Base-by-base conservation (phyloP, 2,888 invertebrate species). In the Drosophila macrothrix region DNA sequence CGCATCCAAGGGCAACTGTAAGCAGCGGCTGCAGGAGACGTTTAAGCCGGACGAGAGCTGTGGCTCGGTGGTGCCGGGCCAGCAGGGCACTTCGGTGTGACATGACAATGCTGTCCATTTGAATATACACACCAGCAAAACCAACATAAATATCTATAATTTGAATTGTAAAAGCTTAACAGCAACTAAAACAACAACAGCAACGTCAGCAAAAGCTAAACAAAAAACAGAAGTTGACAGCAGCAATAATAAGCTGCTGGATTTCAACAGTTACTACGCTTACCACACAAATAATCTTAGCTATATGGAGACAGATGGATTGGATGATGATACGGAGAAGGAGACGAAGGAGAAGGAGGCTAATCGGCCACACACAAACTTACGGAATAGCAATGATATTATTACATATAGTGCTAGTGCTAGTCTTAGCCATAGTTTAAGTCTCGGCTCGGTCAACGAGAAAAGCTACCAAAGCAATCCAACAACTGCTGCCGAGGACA, bases 1-100 rank as follows among this genome's bases (percentile, higher is more conserved):
- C 67, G 95, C 95, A 61, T 96, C 96, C 0, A 96, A 96, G 37
- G 97, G 97, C 33, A 80, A 73, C 49, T 92, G 91, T 55, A 81
- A 83, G 35, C 73, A 91, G 63, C 90, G 92, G 19, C 66, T 91
- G 37, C 80, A 84, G 19, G 80, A 86, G 49, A 81, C 91, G 7
- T 93, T 93, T 61, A 91, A 92, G 63, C 91, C 93, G 31, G 92
- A 91, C 73, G 81, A 70, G 5, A 80, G 80, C 60, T 90, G 91
- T 82, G 91, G 91, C 54, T 92, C 92, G 39, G 92, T 89, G 50
- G 83, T 93, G 80, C 93, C 93, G 9, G 92, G 93, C 39, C 93
- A 93, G 78, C 92, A 92, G 79, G 92, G 92, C 64, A 93, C 93
- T 74, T 91, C 93, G 88, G 93, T 93, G 91, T 93, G 93, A 93